A percentile compares a stretch with the other conserved stretches of the same genome.
These are phyloP conservation scores for Spodoptera littoralis DNA, from an alignment of 2,888 invertebrate species.

Conservation along the genomic window DNA sequence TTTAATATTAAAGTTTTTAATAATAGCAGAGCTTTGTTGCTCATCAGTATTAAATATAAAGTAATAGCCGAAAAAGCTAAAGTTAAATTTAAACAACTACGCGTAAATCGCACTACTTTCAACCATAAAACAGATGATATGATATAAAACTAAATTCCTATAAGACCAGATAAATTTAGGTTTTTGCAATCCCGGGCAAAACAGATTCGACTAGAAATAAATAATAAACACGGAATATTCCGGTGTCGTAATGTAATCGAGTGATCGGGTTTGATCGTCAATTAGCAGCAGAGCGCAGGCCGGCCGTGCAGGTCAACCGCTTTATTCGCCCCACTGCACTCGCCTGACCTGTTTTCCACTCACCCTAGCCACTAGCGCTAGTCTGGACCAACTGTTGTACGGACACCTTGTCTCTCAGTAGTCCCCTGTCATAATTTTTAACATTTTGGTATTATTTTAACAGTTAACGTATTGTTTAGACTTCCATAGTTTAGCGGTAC, in stretches of 20 bases:
- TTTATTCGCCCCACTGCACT: constrained; percentile 60
- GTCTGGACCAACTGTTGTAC: constrained; percentile 11
- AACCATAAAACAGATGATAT: too few relatives aligned
- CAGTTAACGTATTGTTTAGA: too few relatives aligned
- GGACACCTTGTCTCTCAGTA: constrained; percentile 12
- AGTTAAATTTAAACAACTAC: too few relatives aligned
- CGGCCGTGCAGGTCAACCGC: constrained; percentile 64
- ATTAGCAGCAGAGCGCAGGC: constrained; percentile 51
- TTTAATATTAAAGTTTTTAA: too few relatives aligned
- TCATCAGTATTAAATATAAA: too few relatives aligned
- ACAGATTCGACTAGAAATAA: background rate
- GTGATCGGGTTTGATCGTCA: constrained; percentile 49
- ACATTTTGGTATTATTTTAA: too few relatives aligned
- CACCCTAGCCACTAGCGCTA: constrained; percentile 16
- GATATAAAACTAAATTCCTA: too few relatives aligned
- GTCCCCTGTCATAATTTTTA: too few relatives aligned
- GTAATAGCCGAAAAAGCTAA: too few relatives aligned
- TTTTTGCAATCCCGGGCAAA: constrained; percentile 13
- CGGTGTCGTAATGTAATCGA: constrained; percentile 23
- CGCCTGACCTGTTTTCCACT: constrained; percentile 69
- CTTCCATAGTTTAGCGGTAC: too few relatives aligned
- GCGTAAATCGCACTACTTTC: too few relatives aligned
- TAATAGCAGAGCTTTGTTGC: too few relatives aligned
- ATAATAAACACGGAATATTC: constrained; percentile 34
- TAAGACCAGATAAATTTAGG: background rate